A percentile compares a stretch with the other conserved stretches of the same genome.
Evolutionary conservation across 2,113 vertebrate genomes (phyloP).

Genomic region (Leucopsar rothschildi): DNA sequence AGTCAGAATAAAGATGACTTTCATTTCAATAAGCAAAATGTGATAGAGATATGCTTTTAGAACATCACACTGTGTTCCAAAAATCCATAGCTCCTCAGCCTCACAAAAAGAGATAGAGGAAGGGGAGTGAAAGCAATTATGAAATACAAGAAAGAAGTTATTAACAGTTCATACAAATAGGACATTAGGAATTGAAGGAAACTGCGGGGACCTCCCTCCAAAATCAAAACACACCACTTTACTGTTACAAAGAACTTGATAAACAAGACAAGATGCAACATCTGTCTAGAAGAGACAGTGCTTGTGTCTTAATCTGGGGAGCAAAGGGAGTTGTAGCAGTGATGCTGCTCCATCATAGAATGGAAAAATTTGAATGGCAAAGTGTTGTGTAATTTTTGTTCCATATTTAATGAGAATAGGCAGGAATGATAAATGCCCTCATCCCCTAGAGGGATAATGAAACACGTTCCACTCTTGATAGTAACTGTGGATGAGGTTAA

Average conservation of each 20-base stretch:
- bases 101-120: background rate
- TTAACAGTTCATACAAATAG: background rate
- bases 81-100: background rate
- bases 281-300: background rate
- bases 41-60: background rate
- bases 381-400: conserved; percentile 50
- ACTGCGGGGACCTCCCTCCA: too few relatives aligned
- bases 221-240: background rate
- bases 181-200: background rate
- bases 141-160: background rate
- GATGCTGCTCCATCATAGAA: conserved; percentile 3
- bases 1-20: background rate
- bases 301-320: background rate
- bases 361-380: conserved; percentile 16
- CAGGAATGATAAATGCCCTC: conserved; percentile 22
- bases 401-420: conserved; percentile 47
- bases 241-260: background rate
- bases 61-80: background rate
- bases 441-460: conserved; percentile 3
- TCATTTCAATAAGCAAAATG: background rate
- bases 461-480: background rate
- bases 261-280: background rate
- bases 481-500: conserved; percentile 9
- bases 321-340: background rate
- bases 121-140: background rate